Evolutionary conservation across 2,888 invertebrate species (phyloP).

Genomic region (Hesperia comma): DNA sequence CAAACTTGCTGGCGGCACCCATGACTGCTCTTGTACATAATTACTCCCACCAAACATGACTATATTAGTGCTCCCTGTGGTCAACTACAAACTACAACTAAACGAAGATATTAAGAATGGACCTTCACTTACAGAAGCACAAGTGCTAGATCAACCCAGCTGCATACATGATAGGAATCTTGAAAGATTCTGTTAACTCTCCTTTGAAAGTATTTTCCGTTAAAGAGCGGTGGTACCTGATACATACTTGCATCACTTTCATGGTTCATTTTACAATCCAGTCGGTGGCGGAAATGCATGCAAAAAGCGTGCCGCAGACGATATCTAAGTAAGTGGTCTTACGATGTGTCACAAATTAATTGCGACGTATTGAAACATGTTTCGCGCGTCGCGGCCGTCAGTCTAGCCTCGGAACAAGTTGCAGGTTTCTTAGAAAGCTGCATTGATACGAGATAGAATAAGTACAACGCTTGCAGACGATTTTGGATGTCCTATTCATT

Average conservation of each 20-base stretch:
- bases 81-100: conserved; percentile 30
- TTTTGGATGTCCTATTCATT: conserved; percentile 5
- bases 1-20: conserved; percentile 56
- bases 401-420: conserved; percentile 7
- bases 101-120: too few relatives aligned
- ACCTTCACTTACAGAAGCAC: too few relatives aligned
- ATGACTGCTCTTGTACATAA: conserved; percentile 47
- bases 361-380: conserved; percentile 17
- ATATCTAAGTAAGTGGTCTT: background rate
- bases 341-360: conserved; percentile 19
- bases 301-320: background rate
- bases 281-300: too few relatives aligned
- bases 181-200: too few relatives aligned
- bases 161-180: too few relatives aligned
- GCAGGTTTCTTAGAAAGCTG: conserved; percentile 15
- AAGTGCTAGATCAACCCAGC: too few relatives aligned
- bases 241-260: too few relatives aligned
- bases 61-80: conserved; percentile 52
- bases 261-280: too few relatives aligned
- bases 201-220: too few relatives aligned
- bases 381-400: conserved; percentile 3
- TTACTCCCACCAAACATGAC: background rate
- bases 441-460: background rate
- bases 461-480: background rate
- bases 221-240: too few relatives aligned